Evolutionary conservation across 1,140 invertebrate genomes (phyloP).

Genomic region (Archivesica marissinica): DNA sequence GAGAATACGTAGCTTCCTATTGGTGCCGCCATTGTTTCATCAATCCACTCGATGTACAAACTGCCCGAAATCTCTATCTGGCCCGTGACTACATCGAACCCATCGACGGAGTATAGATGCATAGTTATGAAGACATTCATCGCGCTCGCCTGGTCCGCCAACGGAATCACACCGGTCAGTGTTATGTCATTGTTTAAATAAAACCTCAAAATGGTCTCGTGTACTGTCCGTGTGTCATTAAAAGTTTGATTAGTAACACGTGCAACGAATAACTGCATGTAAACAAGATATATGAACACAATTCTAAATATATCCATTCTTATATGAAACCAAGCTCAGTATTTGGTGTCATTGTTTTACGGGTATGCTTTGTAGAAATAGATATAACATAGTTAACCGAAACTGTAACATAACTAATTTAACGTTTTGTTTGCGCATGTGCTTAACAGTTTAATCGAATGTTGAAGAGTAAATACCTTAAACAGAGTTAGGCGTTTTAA

Average conservation of each 20-base stretch:
- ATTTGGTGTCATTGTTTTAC: too few relatives aligned
- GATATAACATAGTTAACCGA: not conserved
- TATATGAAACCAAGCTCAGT: not conserved
- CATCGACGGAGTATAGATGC: constrained; percentile 38
- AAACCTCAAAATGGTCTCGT: not conserved
- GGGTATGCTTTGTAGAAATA: not conserved
- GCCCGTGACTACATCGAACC: constrained; percentile 38
- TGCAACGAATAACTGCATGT: not conserved
- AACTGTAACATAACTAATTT: not conserved
- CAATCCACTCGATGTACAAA: constrained; percentile 35
- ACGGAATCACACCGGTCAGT: constrained; percentile 12
- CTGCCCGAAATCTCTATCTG: constrained; percentile 33
- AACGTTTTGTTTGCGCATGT: not conserved
- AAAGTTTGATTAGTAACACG: not conserved
- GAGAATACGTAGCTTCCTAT: constrained; percentile 7
- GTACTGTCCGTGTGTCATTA: constrained; percentile 15
- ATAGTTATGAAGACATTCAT: constrained; percentile 5
- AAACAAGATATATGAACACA: not conserved
- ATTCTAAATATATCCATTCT: not conserved
- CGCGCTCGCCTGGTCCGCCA: not conserved
- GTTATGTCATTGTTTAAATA: not conserved
- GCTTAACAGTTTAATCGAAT: too few relatives aligned
- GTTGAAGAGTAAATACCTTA: too few relatives aligned
- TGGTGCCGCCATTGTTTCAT: constrained; percentile 1
- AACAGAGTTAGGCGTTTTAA: not conserved